Base-by-base conservation (phyloP, 64 coral and sea anemone species). In the Acropora yongei region DNA sequence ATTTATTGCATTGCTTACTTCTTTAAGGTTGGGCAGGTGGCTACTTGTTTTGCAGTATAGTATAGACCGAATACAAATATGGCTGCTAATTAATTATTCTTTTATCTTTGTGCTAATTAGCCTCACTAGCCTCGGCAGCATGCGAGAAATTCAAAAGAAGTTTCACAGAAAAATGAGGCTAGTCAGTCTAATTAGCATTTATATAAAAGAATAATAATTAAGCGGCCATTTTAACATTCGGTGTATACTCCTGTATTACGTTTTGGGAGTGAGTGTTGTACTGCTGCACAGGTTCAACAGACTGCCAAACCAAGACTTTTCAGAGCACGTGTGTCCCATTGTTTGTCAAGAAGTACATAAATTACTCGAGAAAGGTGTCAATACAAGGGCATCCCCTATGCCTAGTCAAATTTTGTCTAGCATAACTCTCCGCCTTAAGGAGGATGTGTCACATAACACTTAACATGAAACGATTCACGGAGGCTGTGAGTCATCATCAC, bases 401-500 rank as follows among this genome's bases (percentile, higher is more conserved):
- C 3, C 14, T n/a, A 49, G 46, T 4, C 78, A 91, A 71, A 91
- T 91, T 50, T 44, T 91, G 6, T 80, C 43, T 16, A 44, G 58
- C 8, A 69, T 88, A 53, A 82, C 82, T 72, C 57, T 90, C 9
- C 77, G 65, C 46, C 89, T 40, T 3, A 90, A 81, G 43, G 82
- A 82, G 89, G 89, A 90, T 80, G 89, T 78, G 8, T 81, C 78
- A n/a, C 6, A 91, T n/a, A 2, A 78, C 30, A 74, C 44, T 91
- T 39, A 82, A 74, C 13, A 66, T 91, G 18, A 91, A 91, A 47
- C 78, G 65, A n/a, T 55, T 63, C 12, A 63, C 10, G 3, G 10
- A 63, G 58, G 58, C 10, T 12, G 58, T 63, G 58, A 63, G 58
- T 11, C 12, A 63, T 13, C 14, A 63, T 63, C 58, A 63, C 14